These are phyloP conservation scores for Aleiodes testaceus DNA, from an alignment of 2,888 invertebrate genomes.

Conservation along the genomic window DNA sequence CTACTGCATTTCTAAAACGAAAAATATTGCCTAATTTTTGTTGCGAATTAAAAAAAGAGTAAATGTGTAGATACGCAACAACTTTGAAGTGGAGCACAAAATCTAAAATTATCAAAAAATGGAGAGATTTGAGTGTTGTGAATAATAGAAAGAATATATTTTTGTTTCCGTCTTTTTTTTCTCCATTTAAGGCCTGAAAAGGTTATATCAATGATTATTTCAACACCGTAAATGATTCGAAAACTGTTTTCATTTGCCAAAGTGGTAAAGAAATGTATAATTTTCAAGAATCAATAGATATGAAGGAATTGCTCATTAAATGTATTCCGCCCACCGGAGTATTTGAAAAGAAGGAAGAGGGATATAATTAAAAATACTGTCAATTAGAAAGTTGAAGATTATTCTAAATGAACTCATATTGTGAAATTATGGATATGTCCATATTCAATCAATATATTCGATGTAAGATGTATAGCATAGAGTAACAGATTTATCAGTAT, in stretches of 20 bases:
- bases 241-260: constrained; percentile 9
- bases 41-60: constrained; percentile 23
- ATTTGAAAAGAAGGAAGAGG: constrained; percentile 36
- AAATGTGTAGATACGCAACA: constrained; percentile 11
- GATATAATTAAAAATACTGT: constrained; percentile 9
- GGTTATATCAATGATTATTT: constrained; percentile 47
- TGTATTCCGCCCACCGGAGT: constrained; percentile 54
- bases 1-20: neutral
- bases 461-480: neutral
- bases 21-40: neutral
- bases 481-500: no score
- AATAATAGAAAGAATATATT: constrained; percentile 45
- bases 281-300: constrained; percentile 22
- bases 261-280: constrained; percentile 4
- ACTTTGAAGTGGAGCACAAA: constrained; percentile 51
- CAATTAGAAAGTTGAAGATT: constrained; percentile 28
- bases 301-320: constrained; percentile 53
- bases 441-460: constrained; percentile 14
- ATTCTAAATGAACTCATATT: constrained; percentile 19
- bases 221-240: constrained; percentile 3
- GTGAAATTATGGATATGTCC: neutral
- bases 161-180: constrained; percentile 33
- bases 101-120: constrained; percentile 47
- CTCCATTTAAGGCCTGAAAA: neutral
- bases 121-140: constrained; percentile 38